phyloP scores from a whole-genome alignment of 2,888 invertebrate genomes.

The Kryphioiulus occultus region DNA sequence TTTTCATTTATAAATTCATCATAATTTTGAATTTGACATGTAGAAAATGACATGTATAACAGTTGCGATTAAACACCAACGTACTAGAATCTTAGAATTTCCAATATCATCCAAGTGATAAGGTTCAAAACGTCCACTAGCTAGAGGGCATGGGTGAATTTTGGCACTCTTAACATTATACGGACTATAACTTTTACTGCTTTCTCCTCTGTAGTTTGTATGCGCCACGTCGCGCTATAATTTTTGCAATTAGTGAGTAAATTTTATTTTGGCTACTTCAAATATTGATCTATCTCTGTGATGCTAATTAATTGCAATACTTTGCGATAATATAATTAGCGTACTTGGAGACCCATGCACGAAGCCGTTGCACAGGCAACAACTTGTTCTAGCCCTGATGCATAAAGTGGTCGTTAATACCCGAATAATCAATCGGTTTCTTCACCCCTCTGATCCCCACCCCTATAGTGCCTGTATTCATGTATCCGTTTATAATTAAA shows the following conservation, averaged over 20 bases:
- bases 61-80: no score
- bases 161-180: no score
- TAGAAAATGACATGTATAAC: no score
- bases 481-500: slow-evolving; percentile 22
- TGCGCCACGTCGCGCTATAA: not conserved
- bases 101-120: no score
- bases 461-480: not conserved
- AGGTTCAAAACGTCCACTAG: no score
- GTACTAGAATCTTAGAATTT: no score
- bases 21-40: no score
- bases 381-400: not conserved
- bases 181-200: no score
- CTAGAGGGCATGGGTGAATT: no score
- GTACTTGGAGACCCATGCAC: not conserved
- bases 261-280: slow-evolving; percentile 11
- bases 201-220: no score
- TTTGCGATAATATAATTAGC: slow-evolving; percentile 11
- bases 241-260: slow-evolving; percentile 10
- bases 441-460: not conserved
- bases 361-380: not conserved
- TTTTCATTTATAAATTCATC: no score
- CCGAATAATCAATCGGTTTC: slow-evolving; percentile 14
- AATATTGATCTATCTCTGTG: not conserved
- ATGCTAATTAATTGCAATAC: slow-evolving; percentile 11
- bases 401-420: slow-evolving; percentile 11